Base-by-base conservation (phyloP, 2,113 vertebrate genomes). In the Xenotilapia longispinis region DNA sequence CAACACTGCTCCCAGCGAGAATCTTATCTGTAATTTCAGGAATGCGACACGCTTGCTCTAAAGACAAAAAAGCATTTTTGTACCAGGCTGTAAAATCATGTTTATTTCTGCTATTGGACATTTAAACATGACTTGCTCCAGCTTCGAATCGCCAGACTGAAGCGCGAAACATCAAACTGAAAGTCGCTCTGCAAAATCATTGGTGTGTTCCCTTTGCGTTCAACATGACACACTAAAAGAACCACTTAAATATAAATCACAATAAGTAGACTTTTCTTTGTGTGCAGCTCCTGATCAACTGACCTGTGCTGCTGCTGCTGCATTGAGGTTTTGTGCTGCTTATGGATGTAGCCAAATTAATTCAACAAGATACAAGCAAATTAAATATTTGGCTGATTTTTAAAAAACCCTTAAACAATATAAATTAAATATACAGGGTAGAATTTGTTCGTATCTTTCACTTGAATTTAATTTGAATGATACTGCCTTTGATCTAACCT, bases 151-250 rank as follows among this genome's bases (percentile, higher is more conserved):
- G 1, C 12, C 36, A 42, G n/a, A 70, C 63, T 23, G 4, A 0
- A 40, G n/a, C 2, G 7, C 0, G 0, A 14, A 70, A 42, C 36
- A 42, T 13, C 7, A 1, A 42, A 23, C 63, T 70, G n/a, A 40
- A 70, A 21, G 7, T 68, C 0, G 0, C 3, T 21, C 33, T 65
- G 33, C 33, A 68, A 68, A 21, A 5, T 38, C 2, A 40, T 38
- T 13, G 11, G 63, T 4, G 4, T 1, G 63, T 38, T 40, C 63
- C 7, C 13, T 21, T 21, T 38, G 12, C 4, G 63, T 68, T 68
- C 36, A 68, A 21, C 36, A 8, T 13, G 19, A 68, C 63, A 38
- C 33, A 65, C 60, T n/a, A 40, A 4, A 42, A 70, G 36, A 70
- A 70, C 1, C 38, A 15, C n/a, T 65, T 23, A 42, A 70, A 23